Evolutionary conservation across 2,888 invertebrate species (phyloP).

Genomic region (Drosophila anceps): DNA sequence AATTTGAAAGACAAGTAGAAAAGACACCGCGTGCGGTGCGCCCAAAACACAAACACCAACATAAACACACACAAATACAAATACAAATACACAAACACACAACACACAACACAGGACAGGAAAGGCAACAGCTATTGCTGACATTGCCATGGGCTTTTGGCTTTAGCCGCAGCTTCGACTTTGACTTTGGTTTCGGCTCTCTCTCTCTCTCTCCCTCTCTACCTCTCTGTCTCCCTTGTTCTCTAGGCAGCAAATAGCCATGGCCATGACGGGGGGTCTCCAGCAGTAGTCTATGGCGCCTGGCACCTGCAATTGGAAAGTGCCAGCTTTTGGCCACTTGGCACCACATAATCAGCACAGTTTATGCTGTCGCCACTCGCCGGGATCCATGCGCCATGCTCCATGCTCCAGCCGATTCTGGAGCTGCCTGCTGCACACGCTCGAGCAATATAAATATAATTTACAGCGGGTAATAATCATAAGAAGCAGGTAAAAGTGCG

Average conservation of each 20-base stretch:
- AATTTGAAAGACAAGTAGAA: conserved; percentile 47
- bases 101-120: neutral
- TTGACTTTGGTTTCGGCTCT: conserved; percentile 3
- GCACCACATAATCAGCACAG: conserved; percentile 68
- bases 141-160: conserved; percentile 17
- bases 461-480: conserved; percentile 69
- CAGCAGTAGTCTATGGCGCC: conserved; percentile 12
- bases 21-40: conserved; percentile 39
- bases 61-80: neutral
- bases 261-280: conserved; percentile 5
- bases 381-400: neutral
- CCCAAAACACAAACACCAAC: conserved; percentile 2
- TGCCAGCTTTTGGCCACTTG: conserved; percentile 46
- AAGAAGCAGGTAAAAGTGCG: conserved; percentile 70
- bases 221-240: neutral
- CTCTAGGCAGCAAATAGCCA: conserved; percentile 7
- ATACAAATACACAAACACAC: neutral
- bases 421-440: conserved; percentile 58
- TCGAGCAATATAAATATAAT: conserved; percentile 71
- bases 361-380: conserved; percentile 64
- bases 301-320: conserved; percentile 39
- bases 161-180: conserved; percentile 16
- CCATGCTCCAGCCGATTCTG: neutral
- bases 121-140: conserved; percentile 14
- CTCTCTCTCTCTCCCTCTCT: neutral